phyloP scores from a whole-genome alignment of 2,888 invertebrate genomes.

The Mythimna loreyi region DNA sequence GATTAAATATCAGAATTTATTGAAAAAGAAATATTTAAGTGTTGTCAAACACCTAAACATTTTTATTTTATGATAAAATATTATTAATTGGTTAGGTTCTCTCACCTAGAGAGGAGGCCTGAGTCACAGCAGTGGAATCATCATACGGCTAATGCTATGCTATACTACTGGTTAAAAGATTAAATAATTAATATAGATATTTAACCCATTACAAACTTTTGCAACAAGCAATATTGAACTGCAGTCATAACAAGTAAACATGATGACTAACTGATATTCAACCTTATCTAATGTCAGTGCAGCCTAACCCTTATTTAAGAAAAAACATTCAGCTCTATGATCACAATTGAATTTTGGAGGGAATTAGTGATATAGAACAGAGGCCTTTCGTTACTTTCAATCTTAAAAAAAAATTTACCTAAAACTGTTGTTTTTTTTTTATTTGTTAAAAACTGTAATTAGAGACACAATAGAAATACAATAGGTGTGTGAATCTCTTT shows the following conservation, averaged over 20 bases:
- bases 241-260: slow-evolving; percentile 19
- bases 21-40: too few species aligned
- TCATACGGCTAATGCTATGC: too few species aligned
- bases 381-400: neutral
- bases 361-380: neutral
- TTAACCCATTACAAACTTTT: neutral
- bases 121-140: too few species aligned
- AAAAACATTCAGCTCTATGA: neutral
- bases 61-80: too few species aligned
- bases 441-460: too few species aligned
- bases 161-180: neutral
- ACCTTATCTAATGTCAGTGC: slow-evolving; percentile 16
- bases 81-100: too few species aligned
- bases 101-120: too few species aligned
- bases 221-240: slow-evolving; percentile 14
- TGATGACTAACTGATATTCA: neutral
- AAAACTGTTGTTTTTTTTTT: neutral
- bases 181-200: neutral
- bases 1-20: too few species aligned
- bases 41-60: too few species aligned
- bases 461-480: too few species aligned
- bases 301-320: slow-evolving; percentile 18
- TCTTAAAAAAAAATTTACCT: neutral
- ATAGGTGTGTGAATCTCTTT: too few species aligned
- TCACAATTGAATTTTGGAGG: neutral